A percentile compares a stretch with the other conserved stretches of the same genome.
Evolutionary conservation across 2,113 vertebrate genomes (phyloP).

Genomic region (Corythoichthys haematopterus): DNA sequence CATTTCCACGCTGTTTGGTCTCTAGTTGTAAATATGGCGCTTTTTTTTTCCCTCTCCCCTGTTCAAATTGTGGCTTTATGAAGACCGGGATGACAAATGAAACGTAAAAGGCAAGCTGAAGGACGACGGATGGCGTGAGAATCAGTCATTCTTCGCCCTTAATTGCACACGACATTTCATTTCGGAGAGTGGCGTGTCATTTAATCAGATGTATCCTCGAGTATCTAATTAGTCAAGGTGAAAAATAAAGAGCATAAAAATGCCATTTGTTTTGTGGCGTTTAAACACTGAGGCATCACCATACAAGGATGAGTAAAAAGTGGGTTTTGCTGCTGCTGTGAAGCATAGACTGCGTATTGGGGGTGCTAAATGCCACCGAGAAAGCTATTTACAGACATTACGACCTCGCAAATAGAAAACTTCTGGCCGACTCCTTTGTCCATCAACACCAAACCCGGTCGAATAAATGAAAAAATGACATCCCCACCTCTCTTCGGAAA

Average conservation of each 20-base stretch:
- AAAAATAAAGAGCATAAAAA: slow-evolving; percentile 50
- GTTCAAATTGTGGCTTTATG: slow-evolving; percentile 16
- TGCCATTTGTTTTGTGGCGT: slow-evolving; percentile 38
- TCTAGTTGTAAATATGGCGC: background rate
- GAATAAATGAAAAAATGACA: slow-evolving; percentile 36
- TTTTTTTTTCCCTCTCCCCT: background rate
- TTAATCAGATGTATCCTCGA: slow-evolving; percentile 68
- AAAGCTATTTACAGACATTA: slow-evolving; percentile 46
- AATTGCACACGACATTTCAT: slow-evolving; percentile 72
- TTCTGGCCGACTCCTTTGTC: slow-evolving; percentile 44
- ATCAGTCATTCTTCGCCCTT: slow-evolving; percentile 47
- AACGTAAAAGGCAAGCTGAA: slow-evolving; percentile 17
- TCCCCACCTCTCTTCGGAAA: slow-evolving; percentile 55
- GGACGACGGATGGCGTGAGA: slow-evolving; percentile 31
- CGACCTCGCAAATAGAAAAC: slow-evolving; percentile 52
- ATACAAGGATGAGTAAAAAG: background rate
- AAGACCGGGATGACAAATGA: slow-evolving; percentile 18
- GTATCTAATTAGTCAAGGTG: slow-evolving; percentile 61
- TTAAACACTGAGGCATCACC: slow-evolving; percentile 26
- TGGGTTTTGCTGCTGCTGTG: too few relatives aligned
- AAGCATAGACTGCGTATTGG: background rate
- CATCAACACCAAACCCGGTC: slow-evolving; percentile 52
- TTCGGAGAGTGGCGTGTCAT: slow-evolving; percentile 43
- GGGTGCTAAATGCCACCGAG: slow-evolving; percentile 20
- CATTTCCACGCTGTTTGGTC: background rate